A percentile compares a stretch with the other conserved stretches of the same genome.
These are phyloP conservation scores for Sebastiscus albofasciatus DNA, from an alignment of 2,797 vertebrate genomes.

Conservation along the genomic window DNA sequence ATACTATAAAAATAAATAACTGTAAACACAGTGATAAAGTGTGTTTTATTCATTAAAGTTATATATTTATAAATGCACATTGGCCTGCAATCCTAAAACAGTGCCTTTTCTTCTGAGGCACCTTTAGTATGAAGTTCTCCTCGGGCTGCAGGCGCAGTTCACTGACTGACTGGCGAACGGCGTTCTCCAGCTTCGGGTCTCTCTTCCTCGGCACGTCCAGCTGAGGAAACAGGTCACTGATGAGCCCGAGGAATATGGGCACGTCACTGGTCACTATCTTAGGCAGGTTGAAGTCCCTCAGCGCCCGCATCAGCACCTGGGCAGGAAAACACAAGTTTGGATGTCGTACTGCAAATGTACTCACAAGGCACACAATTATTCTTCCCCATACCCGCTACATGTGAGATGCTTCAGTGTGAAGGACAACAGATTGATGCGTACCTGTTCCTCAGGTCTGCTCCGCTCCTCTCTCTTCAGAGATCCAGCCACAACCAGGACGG, in stretches of 20 bases:
- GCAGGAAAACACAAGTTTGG: not conserved
- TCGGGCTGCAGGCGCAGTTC: slow-evolving; percentile 87
- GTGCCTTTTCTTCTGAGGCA: slow-evolving; percentile 24
- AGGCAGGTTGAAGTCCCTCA: slow-evolving; percentile 91
- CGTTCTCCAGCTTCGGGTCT: slow-evolving; percentile 85
- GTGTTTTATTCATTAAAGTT: not conserved
- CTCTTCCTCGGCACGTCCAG: slow-evolving; percentile 85
- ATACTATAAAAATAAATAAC: not conserved
- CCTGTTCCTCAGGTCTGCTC: slow-evolving; percentile 85
- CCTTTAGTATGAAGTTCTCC: slow-evolving; percentile 93
- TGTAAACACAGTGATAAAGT: not conserved
- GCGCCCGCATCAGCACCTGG: slow-evolving; percentile 85
- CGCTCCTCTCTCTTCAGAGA: slow-evolving; percentile 84
- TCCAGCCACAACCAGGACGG: slow-evolving; percentile 84
- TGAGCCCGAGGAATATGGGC: slow-evolving; percentile 86
- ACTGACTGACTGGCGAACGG: slow-evolving; percentile 82
- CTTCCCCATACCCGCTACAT: not conserved
- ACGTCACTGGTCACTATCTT: slow-evolving; percentile 86
- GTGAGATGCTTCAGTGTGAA: not conserved
- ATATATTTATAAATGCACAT: not conserved
- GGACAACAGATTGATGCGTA: slow-evolving; percentile 28
- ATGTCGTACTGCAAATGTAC: not conserved
- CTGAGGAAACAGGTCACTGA: slow-evolving; percentile 86
- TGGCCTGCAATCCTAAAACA: not conserved
- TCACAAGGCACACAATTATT: not conserved